Evolutionary conservation across 2,113 vertebrate genomes (phyloP).

Genomic region (Polypterus bichir): DNA sequence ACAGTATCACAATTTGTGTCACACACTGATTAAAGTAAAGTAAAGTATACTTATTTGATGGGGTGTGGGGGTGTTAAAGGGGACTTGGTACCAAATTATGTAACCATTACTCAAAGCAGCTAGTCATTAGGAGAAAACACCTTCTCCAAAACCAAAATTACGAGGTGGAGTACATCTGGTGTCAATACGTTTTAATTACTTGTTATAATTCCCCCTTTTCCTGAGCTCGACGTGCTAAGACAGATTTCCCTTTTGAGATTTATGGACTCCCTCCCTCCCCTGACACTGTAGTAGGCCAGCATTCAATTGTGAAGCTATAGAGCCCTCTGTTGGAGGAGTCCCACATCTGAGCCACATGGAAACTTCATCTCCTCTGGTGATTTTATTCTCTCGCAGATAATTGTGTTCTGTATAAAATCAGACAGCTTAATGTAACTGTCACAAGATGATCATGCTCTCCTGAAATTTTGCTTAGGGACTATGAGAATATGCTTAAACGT

Average conservation of each 20-base stretch:
- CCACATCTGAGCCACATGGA: background rate
- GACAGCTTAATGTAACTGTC: too few species aligned
- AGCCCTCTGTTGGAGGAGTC: conserved; percentile 48
- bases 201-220: conserved; percentile 70
- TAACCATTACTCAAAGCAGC: conserved; percentile 13
- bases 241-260: conserved; percentile 41
- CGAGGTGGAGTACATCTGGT: conserved; percentile 62
- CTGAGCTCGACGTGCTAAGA: conserved; percentile 55
- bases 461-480: too few species aligned
- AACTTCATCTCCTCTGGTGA: too few species aligned
- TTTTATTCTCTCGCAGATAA: too few species aligned
- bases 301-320: conserved; percentile 27
- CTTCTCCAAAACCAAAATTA: conserved; percentile 29
- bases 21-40: too few species aligned
- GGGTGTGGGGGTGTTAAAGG: too few species aligned
- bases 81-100: conserved; percentile 19
- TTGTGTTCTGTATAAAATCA: too few species aligned
- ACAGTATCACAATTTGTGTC: too few species aligned
- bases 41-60: too few species aligned
- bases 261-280: conserved; percentile 18
- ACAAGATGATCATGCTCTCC: too few species aligned
- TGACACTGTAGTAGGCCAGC: background rate
- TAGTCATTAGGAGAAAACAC: conserved; percentile 23
- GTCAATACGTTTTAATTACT: conserved; percentile 78
- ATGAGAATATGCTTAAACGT: too few species aligned